Base-by-base conservation (phyloP, 2,797 vertebrate species). In the Amblyraja radiata region DNA sequence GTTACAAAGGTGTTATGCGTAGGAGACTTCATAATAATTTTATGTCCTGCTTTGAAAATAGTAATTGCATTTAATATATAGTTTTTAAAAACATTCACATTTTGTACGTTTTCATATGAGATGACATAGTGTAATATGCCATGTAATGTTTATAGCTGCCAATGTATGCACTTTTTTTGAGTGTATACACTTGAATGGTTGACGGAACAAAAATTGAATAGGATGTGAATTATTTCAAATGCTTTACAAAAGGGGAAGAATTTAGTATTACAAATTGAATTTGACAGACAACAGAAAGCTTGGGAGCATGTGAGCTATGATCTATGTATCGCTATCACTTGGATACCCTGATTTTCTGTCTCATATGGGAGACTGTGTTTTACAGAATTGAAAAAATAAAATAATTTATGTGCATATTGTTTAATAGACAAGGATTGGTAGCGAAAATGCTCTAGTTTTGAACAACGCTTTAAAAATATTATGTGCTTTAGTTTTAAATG, bases 41-140 rank as follows among this genome's bases (percentile, higher is more conserved):
- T 95, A 95, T 97, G 97, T 97, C 97, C 98, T 97, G 98, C 97
- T 98, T 98, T 97, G 96, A 97, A 97, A 96, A 97, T 96, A 97
- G 96, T 95, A 97, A 96, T 95, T 96, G 97, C 98, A 97, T 92
- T 92, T 92, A 92, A 92, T 92, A 96, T 98, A 96, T 97, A 97
- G 98, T 98, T 99, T 99, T 98, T 97, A 97, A 97, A 97, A 96
- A 98, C 97, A 97, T 98, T 97, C 97, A 97, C 98, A 98, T 99
- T 99, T 98, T 98, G 97, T 99, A 98, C 97, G 97, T 98, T 99
- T 99, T 98, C 98, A 98, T 98, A 99, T 97, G 97, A 98, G 98
- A 98, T 97, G 97, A 98, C 98, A 97, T 98, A 97, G 98, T 97
- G 98, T 98, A 97, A 97, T 95, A 96, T 95, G 95, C 96, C 96